Percentiles rank a stretch among this genome's conserved stretches.
phyloP scores from a whole-genome alignment of 53 echinoderm and acorn worm genomes.

The Echinarachnius parma region DNA sequence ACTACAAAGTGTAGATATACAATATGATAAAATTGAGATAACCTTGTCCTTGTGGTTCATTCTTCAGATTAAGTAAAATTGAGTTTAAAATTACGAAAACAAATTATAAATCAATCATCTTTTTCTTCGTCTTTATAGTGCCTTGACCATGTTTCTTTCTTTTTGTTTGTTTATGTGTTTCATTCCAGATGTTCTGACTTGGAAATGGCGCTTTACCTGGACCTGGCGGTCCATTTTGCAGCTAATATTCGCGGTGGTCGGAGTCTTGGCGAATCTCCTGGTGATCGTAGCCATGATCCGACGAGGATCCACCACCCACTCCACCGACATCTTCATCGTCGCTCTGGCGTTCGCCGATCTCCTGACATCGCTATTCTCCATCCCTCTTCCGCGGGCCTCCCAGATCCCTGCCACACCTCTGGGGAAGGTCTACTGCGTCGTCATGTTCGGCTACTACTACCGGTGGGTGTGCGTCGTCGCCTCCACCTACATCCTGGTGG shows the following conservation, averaged over 20 bases:
- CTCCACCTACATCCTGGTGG: slow-evolving; percentile 10
- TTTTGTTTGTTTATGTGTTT: too few relatives aligned
- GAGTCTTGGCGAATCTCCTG: slow-evolving; percentile 11
- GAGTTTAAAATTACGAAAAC: too few relatives aligned
- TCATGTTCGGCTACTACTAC: not conserved
- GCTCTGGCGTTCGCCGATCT: slow-evolving; percentile 15
- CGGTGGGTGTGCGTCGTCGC: slow-evolving; percentile 15
- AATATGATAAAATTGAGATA: too few relatives aligned
- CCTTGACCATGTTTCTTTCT: too few relatives aligned
- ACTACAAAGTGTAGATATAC: too few relatives aligned
- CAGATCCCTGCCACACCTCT: not conserved
- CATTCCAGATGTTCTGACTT: too few relatives aligned
- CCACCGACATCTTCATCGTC: slow-evolving; percentile 14
- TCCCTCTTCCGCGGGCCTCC: slow-evolving; percentile 8
- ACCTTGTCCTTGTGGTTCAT: too few relatives aligned
- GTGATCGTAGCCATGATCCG: not conserved
- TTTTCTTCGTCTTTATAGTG: too few relatives aligned
- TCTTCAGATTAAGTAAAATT: too few relatives aligned
- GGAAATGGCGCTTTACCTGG: slow-evolving; percentile 16
- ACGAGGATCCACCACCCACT: slow-evolving; percentile 1
- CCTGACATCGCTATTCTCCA: slow-evolving; percentile 15
- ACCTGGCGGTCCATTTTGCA: slow-evolving; percentile 4
- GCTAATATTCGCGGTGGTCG: not conserved
- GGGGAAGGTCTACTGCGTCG: not conserved
- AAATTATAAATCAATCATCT: too few relatives aligned